These are phyloP conservation scores for Esox lucius DNA, from an alignment of 2,797 vertebrate genomes.

Conservation along the genomic window DNA sequence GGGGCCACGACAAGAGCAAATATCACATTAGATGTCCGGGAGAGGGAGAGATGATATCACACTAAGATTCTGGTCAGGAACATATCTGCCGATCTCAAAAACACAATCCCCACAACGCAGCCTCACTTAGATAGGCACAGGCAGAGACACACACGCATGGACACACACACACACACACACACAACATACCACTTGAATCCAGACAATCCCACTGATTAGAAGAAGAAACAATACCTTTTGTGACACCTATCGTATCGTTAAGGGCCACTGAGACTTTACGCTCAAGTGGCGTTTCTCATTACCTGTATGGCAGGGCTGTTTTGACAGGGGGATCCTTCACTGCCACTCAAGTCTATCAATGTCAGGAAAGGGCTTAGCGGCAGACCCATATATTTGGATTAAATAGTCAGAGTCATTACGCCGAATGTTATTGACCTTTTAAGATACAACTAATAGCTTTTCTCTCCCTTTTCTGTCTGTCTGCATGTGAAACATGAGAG, in stretches of 20 bases:
- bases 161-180: not conserved
- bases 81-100: constrained; percentile 53
- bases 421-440: constrained; percentile 77
- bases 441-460: constrained; percentile 73
- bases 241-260: constrained; percentile 75
- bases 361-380: constrained; percentile 77
- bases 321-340: constrained; percentile 80
- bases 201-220: constrained; percentile 85
- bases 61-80: constrained; percentile 69
- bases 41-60: constrained; percentile 86
- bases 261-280: constrained; percentile 65
- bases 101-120: constrained; percentile 26
- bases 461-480: constrained; percentile 28
- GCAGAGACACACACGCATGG: constrained; percentile 6
- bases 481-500: constrained; percentile 44
- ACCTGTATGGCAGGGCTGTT: constrained; percentile 73
- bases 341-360: constrained; percentile 89
- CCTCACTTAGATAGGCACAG: not conserved
- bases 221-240: constrained; percentile 70
- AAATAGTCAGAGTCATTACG: constrained; percentile 81
- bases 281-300: constrained; percentile 83
- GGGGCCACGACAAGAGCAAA: constrained; percentile 75
- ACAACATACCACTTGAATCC: constrained; percentile 53
- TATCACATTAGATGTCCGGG: constrained; percentile 81
- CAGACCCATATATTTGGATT: constrained; percentile 79